phyloP scores from a whole-genome alignment of 1,140 invertebrate species.

The Orchesella cincta region DNA sequence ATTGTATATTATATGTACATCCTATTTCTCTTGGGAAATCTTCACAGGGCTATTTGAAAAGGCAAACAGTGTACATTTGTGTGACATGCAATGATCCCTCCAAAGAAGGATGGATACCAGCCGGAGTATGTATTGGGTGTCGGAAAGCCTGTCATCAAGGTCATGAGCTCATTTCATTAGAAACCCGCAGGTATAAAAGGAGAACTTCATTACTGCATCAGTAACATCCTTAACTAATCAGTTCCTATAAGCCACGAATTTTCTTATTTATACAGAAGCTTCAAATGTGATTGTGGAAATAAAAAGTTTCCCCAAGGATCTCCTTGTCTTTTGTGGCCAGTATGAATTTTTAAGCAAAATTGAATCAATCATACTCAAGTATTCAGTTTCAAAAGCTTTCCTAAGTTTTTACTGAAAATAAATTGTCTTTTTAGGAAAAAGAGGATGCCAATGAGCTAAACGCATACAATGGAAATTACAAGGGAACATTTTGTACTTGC shows the following conservation, averaged over 20 bases:
- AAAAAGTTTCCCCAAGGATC: slow-evolving; percentile 69
- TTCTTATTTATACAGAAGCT: slow-evolving; percentile 64
- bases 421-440: slow-evolving; percentile 60
- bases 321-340: neutral
- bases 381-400: slow-evolving; percentile 71
- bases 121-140: slow-evolving; percentile 92
- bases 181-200: slow-evolving; percentile 78
- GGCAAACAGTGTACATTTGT: slow-evolving; percentile 95
- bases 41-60: slow-evolving; percentile 88
- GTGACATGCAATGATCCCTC: slow-evolving; percentile 73
- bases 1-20: too few relatives aligned
- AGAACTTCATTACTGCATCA: neutral
- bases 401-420: slow-evolving; percentile 44
- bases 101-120: slow-evolving; percentile 64
- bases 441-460: slow-evolving; percentile 71
- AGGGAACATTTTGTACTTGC: slow-evolving; percentile 90
- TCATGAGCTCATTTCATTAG: slow-evolving; percentile 93
- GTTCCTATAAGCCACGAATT: neutral
- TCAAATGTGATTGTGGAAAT: slow-evolving; percentile 98
- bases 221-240: too few relatives aligned
- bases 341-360: neutral
- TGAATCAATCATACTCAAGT: neutral
- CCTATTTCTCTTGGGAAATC: too few relatives aligned
- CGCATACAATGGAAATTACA: slow-evolving; percentile 93
- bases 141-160: slow-evolving; percentile 92